Evolutionary conservation across 2,113 vertebrate species (phyloP), one percentile per base, ranked within the genome.

Genomic region (Strigops habroptila): DNA sequence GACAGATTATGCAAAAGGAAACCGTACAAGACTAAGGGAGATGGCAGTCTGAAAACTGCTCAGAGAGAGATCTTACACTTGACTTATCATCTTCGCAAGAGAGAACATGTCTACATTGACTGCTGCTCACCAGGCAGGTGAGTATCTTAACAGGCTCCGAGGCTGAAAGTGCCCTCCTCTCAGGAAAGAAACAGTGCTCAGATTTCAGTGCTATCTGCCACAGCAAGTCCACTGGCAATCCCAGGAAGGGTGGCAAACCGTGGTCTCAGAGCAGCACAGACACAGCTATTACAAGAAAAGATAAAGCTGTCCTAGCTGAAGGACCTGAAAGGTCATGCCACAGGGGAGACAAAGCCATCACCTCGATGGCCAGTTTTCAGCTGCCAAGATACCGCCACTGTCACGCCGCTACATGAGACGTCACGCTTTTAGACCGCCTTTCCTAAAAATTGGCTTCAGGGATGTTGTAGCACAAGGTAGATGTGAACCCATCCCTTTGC

Each of bases 361-460:
- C 2, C 30, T 43, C 25, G 14, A 48, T 3, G 21, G 21, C n/a
- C 41, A 22, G 41, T 57, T n/a, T 44, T 39, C 25, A 74, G 59
- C 24, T 55, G 35, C 39, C 39, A 55, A 35, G 19, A 30, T 16
- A n/a, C 19, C 18, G 17, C 31, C 21, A 43, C 43, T 18, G 33
- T 13, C 15, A 19, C 0, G 1, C 31, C 6, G 8, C 13, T 22
- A 17, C 3, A 3, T 4, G 17, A 49, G n/a, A 17, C 4, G 6
- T 12, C 43, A 21, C 4, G 19, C 24, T 49, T 62, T 83, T n/a
- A 49, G 49, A 51, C 3, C 30, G 62, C 18, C 30, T 51, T 67
- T 41, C 43, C 8, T 7, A 7, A 35, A 43, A 43, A 65, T 2
- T 37, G 21, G 24, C 25, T 5, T 49, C 21, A 25, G 14, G 16